These are phyloP conservation scores for Acyrthosiphon pisum DNA, from an alignment of 1,140 invertebrate species.

Conservation along the genomic window DNA sequence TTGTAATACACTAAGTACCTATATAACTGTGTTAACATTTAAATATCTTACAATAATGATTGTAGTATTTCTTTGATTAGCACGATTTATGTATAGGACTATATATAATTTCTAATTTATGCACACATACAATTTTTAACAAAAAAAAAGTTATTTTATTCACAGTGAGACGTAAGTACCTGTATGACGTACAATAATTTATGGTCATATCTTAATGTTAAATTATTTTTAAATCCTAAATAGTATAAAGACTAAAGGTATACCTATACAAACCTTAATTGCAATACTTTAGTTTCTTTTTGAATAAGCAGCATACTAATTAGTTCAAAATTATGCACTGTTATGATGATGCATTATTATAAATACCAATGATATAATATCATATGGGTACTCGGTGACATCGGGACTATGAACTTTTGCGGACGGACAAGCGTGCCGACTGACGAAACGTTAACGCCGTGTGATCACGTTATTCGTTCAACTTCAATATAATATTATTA, in stretches of 20 bases:
- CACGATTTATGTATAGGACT: too few relatives aligned
- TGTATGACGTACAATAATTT: too few relatives aligned
- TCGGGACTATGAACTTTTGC: not conserved
- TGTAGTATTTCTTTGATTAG: too few relatives aligned
- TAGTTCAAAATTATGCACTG: not conserved
- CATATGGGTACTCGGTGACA: not conserved
- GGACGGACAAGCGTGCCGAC: not conserved
- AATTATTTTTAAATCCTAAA: too few relatives aligned
- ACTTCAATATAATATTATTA: not conserved
- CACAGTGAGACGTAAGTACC: too few relatives aligned
- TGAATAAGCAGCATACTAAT: not conserved
- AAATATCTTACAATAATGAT: too few relatives aligned
- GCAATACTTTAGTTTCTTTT: not conserved
- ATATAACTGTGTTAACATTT: not conserved
- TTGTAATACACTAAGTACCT: too few relatives aligned
- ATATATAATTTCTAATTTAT: too few relatives aligned
- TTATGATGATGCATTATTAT: not conserved
- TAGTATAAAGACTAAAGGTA: not conserved
- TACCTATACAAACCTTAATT: not conserved
- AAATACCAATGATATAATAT: not conserved
- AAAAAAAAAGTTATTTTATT: too few relatives aligned
- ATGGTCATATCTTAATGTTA: too few relatives aligned
- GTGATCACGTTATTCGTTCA: too few relatives aligned
- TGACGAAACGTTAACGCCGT: not conserved
- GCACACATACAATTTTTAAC: too few relatives aligned